Base-by-base conservation (phyloP, 2,797 vertebrate genomes). In the Sebastes nivosus region DNA sequence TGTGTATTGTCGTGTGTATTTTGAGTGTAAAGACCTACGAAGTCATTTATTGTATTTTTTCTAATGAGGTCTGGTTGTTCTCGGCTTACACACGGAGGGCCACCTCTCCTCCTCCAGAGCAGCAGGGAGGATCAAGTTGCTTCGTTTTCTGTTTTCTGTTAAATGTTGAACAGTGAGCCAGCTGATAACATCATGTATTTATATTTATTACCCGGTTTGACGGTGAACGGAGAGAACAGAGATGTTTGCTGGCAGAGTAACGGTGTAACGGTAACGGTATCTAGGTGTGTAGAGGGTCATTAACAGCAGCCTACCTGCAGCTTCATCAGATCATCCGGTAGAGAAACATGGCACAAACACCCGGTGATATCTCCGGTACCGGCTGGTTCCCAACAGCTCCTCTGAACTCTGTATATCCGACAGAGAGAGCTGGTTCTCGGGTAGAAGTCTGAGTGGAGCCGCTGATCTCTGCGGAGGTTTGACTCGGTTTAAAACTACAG, bases 291-390 rank as follows among this genome's bases (percentile, higher is more conserved):
- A 13, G 13, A 13, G n/a, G 24, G 4, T 6, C 27, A 36, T 58
- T 24, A 42, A 66, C 38, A 14, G 5, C 1, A 46, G 38, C 66
- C 91, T 86, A 94, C 93, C 93, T 92, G 90, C 57, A 29, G 57
- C 14, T 8, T 59, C 80, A 74, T 70, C 25, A 9, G 66, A 25
- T 27, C 12, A 67, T 67, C 81, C 86, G 38, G 78, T 27, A 86
- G 61, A 83, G 70, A 52, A 59, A 75, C 91, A 92, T 93, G 89
- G 87, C 86, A 84, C 85, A 36, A 12, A 27, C 1, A 8, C 1
- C 27, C 30, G 36, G 9, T 4, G 1, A 2, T 14, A 0, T 38
- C 73, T 42, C 64, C 65, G 32, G 54, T 3, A 25, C 54, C 11
- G 8, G 20, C 25, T 3, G 24, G 22, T 4, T 6, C 8, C 12